Percentiles rank a stretch among this genome's conserved stretches.
These are phyloP conservation scores for Caenorhabditis imperialis DNA, from an alignment of 2,888 invertebrate species.

Conservation along the genomic window DNA sequence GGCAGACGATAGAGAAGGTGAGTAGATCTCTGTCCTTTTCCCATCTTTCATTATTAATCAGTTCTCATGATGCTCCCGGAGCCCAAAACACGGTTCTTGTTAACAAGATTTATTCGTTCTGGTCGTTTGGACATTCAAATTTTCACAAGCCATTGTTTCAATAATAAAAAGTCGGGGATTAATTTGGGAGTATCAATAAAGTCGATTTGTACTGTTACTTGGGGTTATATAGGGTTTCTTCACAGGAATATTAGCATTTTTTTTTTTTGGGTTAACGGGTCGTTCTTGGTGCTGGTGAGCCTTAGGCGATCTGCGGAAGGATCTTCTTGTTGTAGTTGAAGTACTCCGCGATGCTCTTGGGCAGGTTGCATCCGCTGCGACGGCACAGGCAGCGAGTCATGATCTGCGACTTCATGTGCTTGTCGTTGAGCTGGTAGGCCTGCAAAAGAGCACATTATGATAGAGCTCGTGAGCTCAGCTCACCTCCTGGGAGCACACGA, in stretches of 20 bases:
- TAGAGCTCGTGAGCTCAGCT: not conserved
- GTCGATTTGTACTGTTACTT: too few species aligned
- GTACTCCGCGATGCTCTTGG: slow-evolving; percentile 34
- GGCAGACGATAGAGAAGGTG: slow-evolving; percentile 45
- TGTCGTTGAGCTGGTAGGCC: slow-evolving; percentile 51
- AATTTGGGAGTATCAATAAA: too few species aligned
- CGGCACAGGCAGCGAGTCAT: slow-evolving; percentile 73
- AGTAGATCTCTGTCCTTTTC: not conserved
- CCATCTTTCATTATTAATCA: not conserved
- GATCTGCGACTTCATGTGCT: slow-evolving; percentile 43
- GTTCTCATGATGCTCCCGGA: not conserved
- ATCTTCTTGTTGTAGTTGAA: slow-evolving; percentile 35
- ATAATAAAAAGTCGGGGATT: too few species aligned
- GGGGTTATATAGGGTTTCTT: not conserved
- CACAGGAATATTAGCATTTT: slow-evolving; percentile 1
- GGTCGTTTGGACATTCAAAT: too few species aligned
- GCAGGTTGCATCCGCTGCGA: slow-evolving; percentile 65
- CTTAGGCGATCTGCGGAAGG: slow-evolving; percentile 21
- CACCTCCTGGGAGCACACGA: slow-evolving; percentile 70
- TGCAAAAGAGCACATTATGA: not conserved
- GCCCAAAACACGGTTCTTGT: too few species aligned
- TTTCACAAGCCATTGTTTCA: too few species aligned
- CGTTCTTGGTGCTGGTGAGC: too few species aligned
- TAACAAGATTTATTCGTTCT: too few species aligned
- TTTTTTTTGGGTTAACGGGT: not conserved